Evolutionary conservation across 2,888 invertebrate species (phyloP).

Genomic region (Philereme vetulata): DNA sequence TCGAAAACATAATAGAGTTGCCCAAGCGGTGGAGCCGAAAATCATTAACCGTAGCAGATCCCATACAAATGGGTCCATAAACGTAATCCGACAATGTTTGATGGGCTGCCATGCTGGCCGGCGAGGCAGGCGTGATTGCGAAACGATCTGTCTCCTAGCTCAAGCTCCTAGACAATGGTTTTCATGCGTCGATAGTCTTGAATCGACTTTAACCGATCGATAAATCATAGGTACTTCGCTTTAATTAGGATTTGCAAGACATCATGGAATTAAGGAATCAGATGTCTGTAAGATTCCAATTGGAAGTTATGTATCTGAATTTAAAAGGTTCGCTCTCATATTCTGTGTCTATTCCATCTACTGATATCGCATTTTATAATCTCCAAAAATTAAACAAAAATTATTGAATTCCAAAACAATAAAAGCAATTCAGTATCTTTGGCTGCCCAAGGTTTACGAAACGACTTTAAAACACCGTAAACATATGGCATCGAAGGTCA

Average conservation of each 20-base stretch:
- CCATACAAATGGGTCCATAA: constrained; percentile 76
- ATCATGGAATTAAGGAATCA: constrained; percentile 13
- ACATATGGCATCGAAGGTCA: constrained; percentile 40
- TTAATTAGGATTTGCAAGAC: constrained; percentile 22
- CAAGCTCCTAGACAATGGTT: constrained; percentile 45
- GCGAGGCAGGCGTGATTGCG: constrained; percentile 55
- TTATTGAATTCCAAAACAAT: constrained; percentile 1
- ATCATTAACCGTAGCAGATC: constrained; percentile 76
- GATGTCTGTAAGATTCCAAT: not conserved
- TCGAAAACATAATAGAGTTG: constrained; percentile 55
- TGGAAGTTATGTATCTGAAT: no score
- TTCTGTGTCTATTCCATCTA: no score
- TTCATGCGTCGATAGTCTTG: constrained; percentile 31
- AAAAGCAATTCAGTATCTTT: constrained; percentile 3
- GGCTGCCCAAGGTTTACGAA: constrained; percentile 8
- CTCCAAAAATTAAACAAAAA: no score
- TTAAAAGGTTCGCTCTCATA: no score
- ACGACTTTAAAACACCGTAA: constrained; percentile 18
- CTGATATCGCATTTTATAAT: no score
- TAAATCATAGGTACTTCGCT: constrained; percentile 31
- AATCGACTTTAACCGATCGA: constrained; percentile 32
- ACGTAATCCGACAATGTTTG: constrained; percentile 76
- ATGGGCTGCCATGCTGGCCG: constrained; percentile 56
- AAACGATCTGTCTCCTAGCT: constrained; percentile 47
- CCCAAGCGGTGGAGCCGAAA: constrained; percentile 61